Evolutionary conservation across 2,888 invertebrate genomes (phyloP).

Genomic region (Drosophila pseudotakahashii): DNA sequence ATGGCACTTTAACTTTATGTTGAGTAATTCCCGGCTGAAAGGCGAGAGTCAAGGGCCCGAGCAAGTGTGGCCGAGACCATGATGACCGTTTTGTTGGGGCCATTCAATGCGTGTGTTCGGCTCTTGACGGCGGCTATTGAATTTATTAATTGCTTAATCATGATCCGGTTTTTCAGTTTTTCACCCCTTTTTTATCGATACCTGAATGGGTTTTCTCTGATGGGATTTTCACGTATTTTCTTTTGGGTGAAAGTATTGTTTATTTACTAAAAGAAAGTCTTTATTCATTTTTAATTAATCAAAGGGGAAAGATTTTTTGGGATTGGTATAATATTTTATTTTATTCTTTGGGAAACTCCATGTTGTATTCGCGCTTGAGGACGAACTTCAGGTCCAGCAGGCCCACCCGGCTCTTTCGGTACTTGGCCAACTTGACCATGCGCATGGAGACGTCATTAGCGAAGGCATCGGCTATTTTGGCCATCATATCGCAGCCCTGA

Average conservation of each 20-base stretch:
- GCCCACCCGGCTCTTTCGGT: constrained; percentile 29
- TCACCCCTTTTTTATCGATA: constrained; percentile 4
- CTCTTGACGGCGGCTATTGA: constrained; percentile 21
- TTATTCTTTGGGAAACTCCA: constrained; percentile 48
- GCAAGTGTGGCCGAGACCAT: constrained; percentile 27
- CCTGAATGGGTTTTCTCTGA: constrained; percentile 11
- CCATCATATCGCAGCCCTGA: constrained; percentile 56
- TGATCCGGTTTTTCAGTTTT: constrained; percentile 23
- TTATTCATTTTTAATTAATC: too few species aligned
- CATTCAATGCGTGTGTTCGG: constrained; percentile 15
- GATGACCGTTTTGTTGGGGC: constrained; percentile 34
- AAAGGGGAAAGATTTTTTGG: too few species aligned
- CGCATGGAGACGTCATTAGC: constrained; percentile 46
- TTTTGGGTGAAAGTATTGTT: too few species aligned
- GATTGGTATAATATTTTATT: neutral
- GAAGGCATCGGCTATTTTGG: constrained; percentile 47
- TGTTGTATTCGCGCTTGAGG: constrained; percentile 65
- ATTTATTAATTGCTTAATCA: constrained; percentile 46
- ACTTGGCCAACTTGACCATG: constrained; percentile 43
- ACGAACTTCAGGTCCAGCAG: constrained; percentile 53
- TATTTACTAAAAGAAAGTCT: too few species aligned
- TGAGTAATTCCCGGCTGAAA: constrained; percentile 55
- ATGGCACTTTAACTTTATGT: constrained; percentile 71
- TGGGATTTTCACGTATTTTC: neutral
- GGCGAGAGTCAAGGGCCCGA: constrained; percentile 24